These are phyloP conservation scores for Lates calcarifer DNA, from an alignment of 2,113 vertebrate species.

Conservation along the genomic window DNA sequence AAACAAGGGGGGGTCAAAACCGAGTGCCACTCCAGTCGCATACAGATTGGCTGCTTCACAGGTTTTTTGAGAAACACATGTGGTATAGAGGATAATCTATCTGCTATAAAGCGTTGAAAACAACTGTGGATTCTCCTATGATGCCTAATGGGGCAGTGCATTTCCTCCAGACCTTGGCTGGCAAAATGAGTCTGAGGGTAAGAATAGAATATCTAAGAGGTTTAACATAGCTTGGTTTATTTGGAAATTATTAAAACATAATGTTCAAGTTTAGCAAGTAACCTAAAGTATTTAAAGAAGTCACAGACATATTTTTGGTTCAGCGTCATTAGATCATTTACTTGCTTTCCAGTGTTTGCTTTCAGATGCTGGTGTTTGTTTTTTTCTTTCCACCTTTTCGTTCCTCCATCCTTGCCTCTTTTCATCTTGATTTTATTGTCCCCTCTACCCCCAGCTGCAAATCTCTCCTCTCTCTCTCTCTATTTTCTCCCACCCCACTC, in stretches of 20 bases:
- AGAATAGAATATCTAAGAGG: conserved; percentile 46
- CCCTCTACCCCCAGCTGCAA: conserved; percentile 70
- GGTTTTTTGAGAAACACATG: conserved; percentile 54
- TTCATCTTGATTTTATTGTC: conserved; percentile 72
- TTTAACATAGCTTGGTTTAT: conserved; percentile 48
- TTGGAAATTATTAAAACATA: conserved; percentile 49
- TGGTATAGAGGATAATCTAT: conserved; percentile 59
- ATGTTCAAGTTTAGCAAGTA: conserved; percentile 14
- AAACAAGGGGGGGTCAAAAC: conserved; percentile 36
- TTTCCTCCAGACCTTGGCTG: conserved; percentile 42
- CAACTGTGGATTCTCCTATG: conserved; percentile 43
- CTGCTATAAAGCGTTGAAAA: conserved; percentile 34
- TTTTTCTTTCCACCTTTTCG: conserved; percentile 35
- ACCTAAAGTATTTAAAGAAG: conserved; percentile 43
- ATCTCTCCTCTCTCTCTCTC: conserved; percentile 39
- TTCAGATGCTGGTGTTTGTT: conserved; percentile 45
- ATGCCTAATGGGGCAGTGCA: conserved; percentile 36
- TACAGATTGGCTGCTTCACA: conserved; percentile 42
- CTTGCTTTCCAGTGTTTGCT: conserved; percentile 16
- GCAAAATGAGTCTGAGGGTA: conserved; percentile 29
- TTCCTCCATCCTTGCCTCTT: conserved; percentile 55
- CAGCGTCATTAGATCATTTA: conserved; percentile 11
- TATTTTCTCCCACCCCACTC: conserved; percentile 66
- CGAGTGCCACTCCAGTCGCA: conserved; percentile 59
- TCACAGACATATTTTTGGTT: conserved; percentile 5